phyloP scores from a whole-genome alignment of 2,888 invertebrate genomes.

The Caradrina kadenii region DNA sequence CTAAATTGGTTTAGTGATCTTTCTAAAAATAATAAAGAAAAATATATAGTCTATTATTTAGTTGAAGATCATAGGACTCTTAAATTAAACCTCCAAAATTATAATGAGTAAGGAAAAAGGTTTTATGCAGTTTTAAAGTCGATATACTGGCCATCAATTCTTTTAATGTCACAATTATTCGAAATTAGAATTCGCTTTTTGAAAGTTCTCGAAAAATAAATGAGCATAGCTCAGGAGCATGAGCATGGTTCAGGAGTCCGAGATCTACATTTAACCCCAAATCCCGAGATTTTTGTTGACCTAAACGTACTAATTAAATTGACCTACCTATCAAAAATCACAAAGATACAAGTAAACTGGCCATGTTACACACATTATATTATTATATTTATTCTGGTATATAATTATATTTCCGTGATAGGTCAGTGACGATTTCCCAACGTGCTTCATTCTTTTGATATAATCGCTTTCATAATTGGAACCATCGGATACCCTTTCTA shows the following conservation, averaged over 20 bases:
- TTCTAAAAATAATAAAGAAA: not conserved
- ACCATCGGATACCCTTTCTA: constrained; percentile 27
- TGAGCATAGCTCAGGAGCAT: too few species aligned
- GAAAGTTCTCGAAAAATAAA: too few species aligned
- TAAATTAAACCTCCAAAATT: too few species aligned
- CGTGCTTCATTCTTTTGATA: constrained; percentile 28
- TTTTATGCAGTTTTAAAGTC: too few species aligned
- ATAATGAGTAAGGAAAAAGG: too few species aligned
- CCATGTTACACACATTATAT: not conserved
- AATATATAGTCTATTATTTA: too few species aligned
- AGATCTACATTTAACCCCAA: too few species aligned
- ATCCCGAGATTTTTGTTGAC: not conserved
- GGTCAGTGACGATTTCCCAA: constrained; percentile 38
- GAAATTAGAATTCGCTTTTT: too few species aligned
- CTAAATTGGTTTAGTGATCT: not conserved
- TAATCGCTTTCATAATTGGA: constrained; percentile 31
- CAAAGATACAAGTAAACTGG: not conserved
- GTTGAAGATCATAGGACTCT: too few species aligned
- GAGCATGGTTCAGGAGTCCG: too few species aligned
- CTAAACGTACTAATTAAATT: not conserved
- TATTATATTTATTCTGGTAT: constrained; percentile 13
- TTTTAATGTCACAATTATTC: too few species aligned
- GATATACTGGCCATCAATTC: too few species aligned
- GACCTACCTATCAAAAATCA: not conserved
- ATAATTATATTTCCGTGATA: constrained; percentile 55